Evolutionary conservation across 2,113 vertebrate genomes (phyloP), one percentile per base, ranked within the genome.

Genomic region (Noctilio leporinus): DNA sequence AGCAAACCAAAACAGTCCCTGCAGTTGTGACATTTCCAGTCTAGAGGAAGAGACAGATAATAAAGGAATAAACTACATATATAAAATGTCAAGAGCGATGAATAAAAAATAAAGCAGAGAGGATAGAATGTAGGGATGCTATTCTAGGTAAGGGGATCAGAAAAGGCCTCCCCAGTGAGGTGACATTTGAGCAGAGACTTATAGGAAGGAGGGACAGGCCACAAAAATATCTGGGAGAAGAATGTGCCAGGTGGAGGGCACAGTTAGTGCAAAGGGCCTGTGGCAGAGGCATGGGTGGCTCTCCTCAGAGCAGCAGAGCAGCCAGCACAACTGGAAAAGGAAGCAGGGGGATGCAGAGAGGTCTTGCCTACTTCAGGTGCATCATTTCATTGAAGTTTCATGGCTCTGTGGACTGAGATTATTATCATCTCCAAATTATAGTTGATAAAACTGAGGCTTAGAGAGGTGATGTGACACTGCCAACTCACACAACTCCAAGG

Each of bases 181-280:
- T 33, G 73, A 85, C 75, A 28, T 24, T 47, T 49, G 57, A 92
- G 30, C 33, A 45, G 75, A 73, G 33, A 47, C 30, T 1, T 40
- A 40, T 28, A 0, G 0, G 78, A 53, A 82, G 30, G 33, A 73
- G 59, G 11, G 33, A n/a, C 6, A 6, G 35, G 28, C 47, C 1
- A 0, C 9, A 17, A 5, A 28, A 38, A 55, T 1, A 40, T 4
- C 43, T 49, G n/a, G 38, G 40, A 53, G 24, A 28, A 33, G 6
- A 59, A 40, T 2, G 0, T 0, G 3, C 45, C 28, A 2, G 40
- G 35, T 0, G 0, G 38, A 65, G n/a, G 43, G 16, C 28, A 24
- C 19, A 20, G 64, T 38, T 10, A 8, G 57, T 3, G 51, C 28
- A 14, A 40, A 57, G 57, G 43, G 5, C 19, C 14, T 16, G 57